Base-by-base conservation (phyloP, 2,888 invertebrate species). In the Perdita meconis region DNA sequence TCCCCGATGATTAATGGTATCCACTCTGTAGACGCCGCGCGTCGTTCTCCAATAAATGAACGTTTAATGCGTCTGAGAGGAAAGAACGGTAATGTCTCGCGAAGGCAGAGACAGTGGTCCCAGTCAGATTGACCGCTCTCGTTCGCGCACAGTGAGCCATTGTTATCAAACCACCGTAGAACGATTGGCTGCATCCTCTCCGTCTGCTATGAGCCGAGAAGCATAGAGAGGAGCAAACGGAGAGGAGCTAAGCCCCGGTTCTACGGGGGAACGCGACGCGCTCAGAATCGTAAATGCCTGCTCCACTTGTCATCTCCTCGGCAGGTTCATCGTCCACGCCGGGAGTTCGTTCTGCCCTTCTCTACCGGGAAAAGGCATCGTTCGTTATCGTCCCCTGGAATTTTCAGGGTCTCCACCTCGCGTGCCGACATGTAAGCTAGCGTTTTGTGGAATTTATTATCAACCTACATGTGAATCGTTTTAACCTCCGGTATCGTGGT, bases 261-360 rank as follows among this genome's bases (percentile, higher is more conserved):
- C 85, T 59, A 51, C 60, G 55, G 61, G 67, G 86, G 74, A 76
- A 79, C 84, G 77, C 79, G 84, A 83, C 85, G 78, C 81, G 60
- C 64, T 76, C 66, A 67, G 86, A 85, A 82, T 85, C 83, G 84
- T 85, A 82, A 82, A 85, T 80, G 75, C 78, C 55, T 80, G 84
- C 77, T 85, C 80, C 84, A 84, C 85, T 86, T 86, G 85, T 86
- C 83, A 77, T 78, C 64, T 69, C 65, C n/a, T 55, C 82, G 69
- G 72, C 83, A 85, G 83, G 80, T 83, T 83, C 83, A 80, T 79
- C 83, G 79, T 56, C 71, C 68, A 82, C 44, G 53, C 1, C 34
- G 34, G 42, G 3, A 38, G 71, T 30, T 30, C 40, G 66, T 42
- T 60, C 67, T 16, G 53, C 44, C 59, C 67, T 60, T 55, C 30